Evolutionary conservation across 2,797 vertebrate species (phyloP).

Genomic region (Euthynnus affinis): DNA sequence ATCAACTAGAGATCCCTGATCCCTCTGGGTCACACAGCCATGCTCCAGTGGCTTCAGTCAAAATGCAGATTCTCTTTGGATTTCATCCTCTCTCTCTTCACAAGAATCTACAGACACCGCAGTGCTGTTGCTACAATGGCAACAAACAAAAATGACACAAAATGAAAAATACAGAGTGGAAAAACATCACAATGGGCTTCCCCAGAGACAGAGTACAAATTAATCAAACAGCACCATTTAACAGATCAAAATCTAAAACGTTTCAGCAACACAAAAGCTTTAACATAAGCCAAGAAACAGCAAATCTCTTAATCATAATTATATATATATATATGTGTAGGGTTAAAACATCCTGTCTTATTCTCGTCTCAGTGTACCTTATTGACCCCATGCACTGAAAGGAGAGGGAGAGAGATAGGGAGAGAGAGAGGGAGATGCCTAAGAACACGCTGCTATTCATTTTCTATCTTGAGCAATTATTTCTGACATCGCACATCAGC

Average conservation of each 20-base stretch:
- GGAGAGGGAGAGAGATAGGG: neutral
- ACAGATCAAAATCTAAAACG: neutral
- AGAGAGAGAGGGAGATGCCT: constrained; percentile 25
- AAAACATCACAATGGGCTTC: constrained; percentile 8
- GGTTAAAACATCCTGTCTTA: too few relatives aligned
- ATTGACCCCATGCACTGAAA: neutral
- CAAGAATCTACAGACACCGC: constrained; percentile 15
- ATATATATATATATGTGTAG: neutral
- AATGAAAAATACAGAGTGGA: constrained; percentile 9
- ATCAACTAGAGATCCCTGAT: constrained; percentile 34
- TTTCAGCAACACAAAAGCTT: constrained; percentile 7
- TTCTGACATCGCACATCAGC: constrained; percentile 62
- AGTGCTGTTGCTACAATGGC: neutral
- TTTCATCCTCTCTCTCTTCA: constrained; percentile 12
- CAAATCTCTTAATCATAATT: constrained; percentile 5
- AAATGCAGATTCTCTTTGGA: constrained; percentile 16
- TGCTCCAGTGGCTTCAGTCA: constrained; percentile 36
- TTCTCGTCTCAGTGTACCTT: neutral
- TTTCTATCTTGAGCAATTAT: constrained; percentile 62
- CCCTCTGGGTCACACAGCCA: constrained; percentile 24
- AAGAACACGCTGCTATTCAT: constrained; percentile 48
- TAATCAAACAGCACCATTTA: neutral
- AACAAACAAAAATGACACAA: constrained; percentile 10
- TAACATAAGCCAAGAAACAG: neutral
- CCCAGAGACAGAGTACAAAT: neutral